These are phyloP conservation scores for Phyllopteryx taeniolatus DNA, from an alignment of 2,113 vertebrate genomes.

Conservation along the genomic window DNA sequence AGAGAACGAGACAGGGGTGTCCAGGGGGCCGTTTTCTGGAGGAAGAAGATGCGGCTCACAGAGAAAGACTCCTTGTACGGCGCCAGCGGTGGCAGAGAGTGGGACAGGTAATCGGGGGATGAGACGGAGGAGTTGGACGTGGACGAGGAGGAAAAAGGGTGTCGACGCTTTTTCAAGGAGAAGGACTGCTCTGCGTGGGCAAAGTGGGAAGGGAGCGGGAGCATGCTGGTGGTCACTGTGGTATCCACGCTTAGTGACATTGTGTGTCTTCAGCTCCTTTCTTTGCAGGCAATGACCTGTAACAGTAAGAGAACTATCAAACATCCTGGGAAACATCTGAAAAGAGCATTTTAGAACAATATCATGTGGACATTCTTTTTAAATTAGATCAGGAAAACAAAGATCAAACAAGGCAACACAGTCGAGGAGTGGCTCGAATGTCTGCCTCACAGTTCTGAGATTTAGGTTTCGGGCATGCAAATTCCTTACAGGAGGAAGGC, in stretches of 20 bases:
- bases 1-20: slow-evolving; percentile 74
- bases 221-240: slow-evolving; percentile 59
- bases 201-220: slow-evolving; percentile 81
- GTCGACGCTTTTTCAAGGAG: slow-evolving; percentile 78
- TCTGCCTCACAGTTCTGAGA: no score
- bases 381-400: no score
- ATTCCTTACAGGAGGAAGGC: no score
- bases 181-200: slow-evolving; percentile 82
- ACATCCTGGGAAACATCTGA: background rate
- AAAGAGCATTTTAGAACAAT: background rate
- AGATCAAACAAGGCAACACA: background rate
- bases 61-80: slow-evolving; percentile 77
- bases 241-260: slow-evolving; percentile 77
- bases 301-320: slow-evolving; percentile 4
- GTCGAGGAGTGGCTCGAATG: background rate
- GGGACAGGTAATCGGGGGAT: slow-evolving; percentile 55
- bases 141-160: slow-evolving; percentile 68
- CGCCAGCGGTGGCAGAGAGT: slow-evolving; percentile 73
- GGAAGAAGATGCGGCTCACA: slow-evolving; percentile 79
- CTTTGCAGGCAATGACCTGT: slow-evolving; percentile 22
- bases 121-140: slow-evolving; percentile 61
- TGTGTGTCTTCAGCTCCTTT: slow-evolving; percentile 20
- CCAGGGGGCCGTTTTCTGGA: slow-evolving; percentile 71
- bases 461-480: no score
- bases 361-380: background rate